A percentile compares a stretch with the other conserved stretches of the same genome.
Conservation (phyloP, 2,113 vertebrate species). For the Marmota monax region DNA sequence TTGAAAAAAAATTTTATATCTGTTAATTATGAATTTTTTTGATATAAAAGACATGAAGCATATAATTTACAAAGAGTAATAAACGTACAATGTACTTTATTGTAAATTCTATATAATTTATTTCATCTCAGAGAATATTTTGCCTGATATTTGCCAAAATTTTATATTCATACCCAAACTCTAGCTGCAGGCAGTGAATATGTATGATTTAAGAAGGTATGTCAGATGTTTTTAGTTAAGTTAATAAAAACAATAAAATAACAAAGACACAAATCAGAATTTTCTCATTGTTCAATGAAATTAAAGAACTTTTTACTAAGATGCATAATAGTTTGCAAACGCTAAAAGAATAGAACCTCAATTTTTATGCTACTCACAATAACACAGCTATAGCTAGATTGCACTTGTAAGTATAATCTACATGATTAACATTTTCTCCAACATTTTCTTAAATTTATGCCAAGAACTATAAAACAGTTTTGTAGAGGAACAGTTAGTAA, state of each 20-base stretch:
- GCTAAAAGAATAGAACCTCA: not conserved
- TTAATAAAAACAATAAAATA: not conserved
- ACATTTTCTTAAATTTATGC: conserved; percentile 24
- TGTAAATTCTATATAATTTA: not conserved
- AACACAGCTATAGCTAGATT: not conserved
- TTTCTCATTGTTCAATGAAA: not conserved
- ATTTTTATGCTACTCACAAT: not conserved
- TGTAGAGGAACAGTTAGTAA: not conserved
- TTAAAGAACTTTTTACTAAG: not conserved
- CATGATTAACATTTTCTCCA: not conserved
- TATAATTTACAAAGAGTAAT: not conserved
- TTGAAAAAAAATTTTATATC: not conserved
- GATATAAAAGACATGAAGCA: not conserved
- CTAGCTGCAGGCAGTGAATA: not conserved
- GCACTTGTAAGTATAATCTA: not conserved
- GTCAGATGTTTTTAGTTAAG: not conserved
- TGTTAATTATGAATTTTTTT: not conserved
- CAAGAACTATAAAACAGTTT: not conserved
- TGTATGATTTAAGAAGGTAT: not conserved
- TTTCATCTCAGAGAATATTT: not conserved
- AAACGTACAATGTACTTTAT: not conserved
- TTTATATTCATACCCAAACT: not conserved
- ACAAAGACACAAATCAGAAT: not conserved
- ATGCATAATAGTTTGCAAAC: not conserved
- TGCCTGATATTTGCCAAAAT: not conserved